Conservation (phyloP, 2,113 vertebrate genomes). For the Pan paniscus region DNA sequence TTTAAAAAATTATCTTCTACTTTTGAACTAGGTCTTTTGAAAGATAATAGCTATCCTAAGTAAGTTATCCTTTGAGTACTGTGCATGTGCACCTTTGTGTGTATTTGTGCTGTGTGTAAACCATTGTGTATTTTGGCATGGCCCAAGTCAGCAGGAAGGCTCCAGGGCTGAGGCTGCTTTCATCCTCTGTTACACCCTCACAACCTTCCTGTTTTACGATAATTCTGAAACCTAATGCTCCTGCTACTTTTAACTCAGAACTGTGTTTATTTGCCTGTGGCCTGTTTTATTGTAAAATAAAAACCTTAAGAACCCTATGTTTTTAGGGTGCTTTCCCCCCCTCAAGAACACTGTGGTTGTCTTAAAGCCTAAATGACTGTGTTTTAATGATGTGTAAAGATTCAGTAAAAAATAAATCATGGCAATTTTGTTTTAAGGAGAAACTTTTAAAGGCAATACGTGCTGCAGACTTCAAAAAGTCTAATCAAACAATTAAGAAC, state of each 20-base stretch:
- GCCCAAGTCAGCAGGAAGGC: conserved; percentile 62
- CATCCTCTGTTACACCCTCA: conserved; percentile 71
- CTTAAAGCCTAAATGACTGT: conserved; percentile 72
- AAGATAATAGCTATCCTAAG: background rate
- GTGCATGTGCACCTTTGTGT: background rate
- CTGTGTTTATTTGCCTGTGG: conserved; percentile 78
- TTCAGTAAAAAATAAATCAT: conserved; percentile 55
- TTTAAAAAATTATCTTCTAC: background rate
- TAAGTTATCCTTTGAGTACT: background rate
- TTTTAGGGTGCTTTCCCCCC: conserved; percentile 56
- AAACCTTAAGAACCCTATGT: conserved; percentile 65
- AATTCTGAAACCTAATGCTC: conserved; percentile 73
- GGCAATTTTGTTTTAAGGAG: conserved; percentile 73
- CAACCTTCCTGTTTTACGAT: conserved; percentile 69
- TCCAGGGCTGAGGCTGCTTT: conserved; percentile 44
- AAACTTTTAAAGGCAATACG: conserved; percentile 67
- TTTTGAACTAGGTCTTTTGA: conserved; percentile 21
- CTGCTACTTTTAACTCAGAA: conserved; percentile 69
- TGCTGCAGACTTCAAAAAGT: conserved; percentile 70
- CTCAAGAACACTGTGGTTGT: conserved; percentile 52
- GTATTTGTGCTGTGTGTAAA: background rate
- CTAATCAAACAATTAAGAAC: conserved; percentile 72
- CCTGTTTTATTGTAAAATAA: conserved; percentile 79
- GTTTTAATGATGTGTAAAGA: conserved; percentile 68
- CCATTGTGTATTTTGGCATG: conserved; percentile 68